A percentile compares a stretch with the other conserved stretches of the same genome.
These are phyloP conservation scores for Cetonia aurata DNA, from an alignment of 2,888 invertebrate species.

Conservation along the genomic window DNA sequence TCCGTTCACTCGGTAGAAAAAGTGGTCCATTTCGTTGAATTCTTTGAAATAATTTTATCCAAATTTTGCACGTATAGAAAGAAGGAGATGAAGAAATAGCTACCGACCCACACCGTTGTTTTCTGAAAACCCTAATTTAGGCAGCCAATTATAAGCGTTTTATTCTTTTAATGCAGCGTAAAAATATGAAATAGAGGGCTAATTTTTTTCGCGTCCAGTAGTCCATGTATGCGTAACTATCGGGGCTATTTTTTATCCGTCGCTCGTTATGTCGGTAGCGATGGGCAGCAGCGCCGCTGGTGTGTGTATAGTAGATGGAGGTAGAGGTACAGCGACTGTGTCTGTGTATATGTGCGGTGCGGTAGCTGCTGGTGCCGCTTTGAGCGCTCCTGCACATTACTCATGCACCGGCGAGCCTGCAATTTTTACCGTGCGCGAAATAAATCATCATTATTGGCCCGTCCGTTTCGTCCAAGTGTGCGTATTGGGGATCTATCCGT, in stretches of 20 bases:
- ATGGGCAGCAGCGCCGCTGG: constrained; percentile 53
- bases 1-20: too few relatives aligned
- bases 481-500: constrained; percentile 41
- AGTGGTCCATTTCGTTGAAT: too few relatives aligned
- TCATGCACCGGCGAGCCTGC: constrained; percentile 70
- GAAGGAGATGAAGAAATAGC: too few relatives aligned
- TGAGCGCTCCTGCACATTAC: constrained; percentile 68
- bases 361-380: constrained; percentile 61
- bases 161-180: constrained; percentile 61
- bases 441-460: constrained; percentile 74
- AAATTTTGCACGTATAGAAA: not conserved
- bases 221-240: constrained; percentile 51
- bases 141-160: constrained; percentile 51
- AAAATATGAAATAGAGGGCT: constrained; percentile 64
- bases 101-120: not conserved
- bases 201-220: constrained; percentile 51
- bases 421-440: constrained; percentile 69
- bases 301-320: not conserved
- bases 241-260: constrained; percentile 62
- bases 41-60: not conserved
- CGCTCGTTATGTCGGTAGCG: constrained; percentile 49
- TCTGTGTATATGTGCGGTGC: constrained; percentile 50
- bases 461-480: constrained; percentile 57
- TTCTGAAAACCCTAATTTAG: constrained; percentile 40
- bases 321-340: not conserved